These are phyloP conservation scores for Drosophila hydei DNA, from an alignment of 1,140 invertebrate genomes.

Conservation along the genomic window DNA sequence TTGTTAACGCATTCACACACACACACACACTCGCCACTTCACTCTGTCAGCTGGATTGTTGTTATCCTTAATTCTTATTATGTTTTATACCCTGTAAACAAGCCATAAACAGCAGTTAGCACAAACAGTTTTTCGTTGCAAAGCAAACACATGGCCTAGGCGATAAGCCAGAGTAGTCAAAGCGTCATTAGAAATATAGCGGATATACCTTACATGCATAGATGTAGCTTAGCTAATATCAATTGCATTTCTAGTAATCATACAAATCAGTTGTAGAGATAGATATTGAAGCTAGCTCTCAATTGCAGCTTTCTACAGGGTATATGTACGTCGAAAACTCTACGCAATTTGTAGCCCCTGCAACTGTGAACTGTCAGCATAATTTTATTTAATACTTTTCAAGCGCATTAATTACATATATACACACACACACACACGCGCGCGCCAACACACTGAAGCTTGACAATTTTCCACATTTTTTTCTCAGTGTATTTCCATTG, in stretches of 20 bases:
- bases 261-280: no score
- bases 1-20: background rate
- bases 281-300: no score
- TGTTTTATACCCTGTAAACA: constrained; percentile 16
- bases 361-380: constrained; percentile 21
- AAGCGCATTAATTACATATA: constrained; percentile 40
- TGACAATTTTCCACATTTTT: constrained; percentile 1
- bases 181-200: no score
- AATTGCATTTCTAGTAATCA: no score
- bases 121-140: no score
- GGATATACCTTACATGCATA: no score
- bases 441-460: background rate
- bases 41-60: constrained; percentile 10
- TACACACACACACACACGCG: background rate
- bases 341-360: background rate
- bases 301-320: background rate
- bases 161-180: no score
- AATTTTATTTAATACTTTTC: constrained; percentile 35
- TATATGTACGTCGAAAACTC: background rate
- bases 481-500: background rate
- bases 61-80: constrained; percentile 6
- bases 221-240: no score
- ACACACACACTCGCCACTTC: background rate
- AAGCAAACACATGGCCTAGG: no score
- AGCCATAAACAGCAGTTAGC: background rate